Percentiles rank a stretch among this genome's conserved stretches.
phyloP scores from a whole-genome alignment of 2,888 invertebrate species.

The Mayetiola destructor region DNA sequence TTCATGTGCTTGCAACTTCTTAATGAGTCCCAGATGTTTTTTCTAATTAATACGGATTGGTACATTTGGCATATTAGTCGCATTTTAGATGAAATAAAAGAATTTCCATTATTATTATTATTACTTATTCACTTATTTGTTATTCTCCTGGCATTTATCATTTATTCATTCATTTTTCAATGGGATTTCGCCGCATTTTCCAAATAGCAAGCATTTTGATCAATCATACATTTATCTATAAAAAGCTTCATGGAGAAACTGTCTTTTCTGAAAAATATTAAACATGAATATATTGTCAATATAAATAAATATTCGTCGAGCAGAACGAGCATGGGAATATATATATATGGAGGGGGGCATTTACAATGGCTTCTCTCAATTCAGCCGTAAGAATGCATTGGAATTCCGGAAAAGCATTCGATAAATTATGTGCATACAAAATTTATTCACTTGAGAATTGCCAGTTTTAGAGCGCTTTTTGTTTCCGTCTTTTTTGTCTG shows the following conservation, averaged over 20 bases:
- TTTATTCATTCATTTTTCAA: too few species aligned
- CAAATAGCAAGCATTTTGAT: too few species aligned
- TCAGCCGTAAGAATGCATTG: not conserved
- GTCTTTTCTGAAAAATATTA: not conserved
- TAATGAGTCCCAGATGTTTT: too few species aligned
- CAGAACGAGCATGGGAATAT: not conserved
- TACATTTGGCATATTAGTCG: too few species aligned
- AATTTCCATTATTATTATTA: too few species aligned
- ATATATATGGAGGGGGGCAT: not conserved
- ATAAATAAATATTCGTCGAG: not conserved
- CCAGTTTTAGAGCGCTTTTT: not conserved
- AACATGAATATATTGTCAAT: not conserved
- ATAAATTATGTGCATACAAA: constrained; percentile 10
- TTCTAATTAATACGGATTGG: too few species aligned
- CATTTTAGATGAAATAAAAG: too few species aligned
- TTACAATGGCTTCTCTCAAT: not conserved
- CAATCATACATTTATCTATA: too few species aligned
- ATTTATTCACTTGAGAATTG: not conserved
- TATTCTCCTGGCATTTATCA: too few species aligned
- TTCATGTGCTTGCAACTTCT: too few species aligned
- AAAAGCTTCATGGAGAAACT: not conserved
- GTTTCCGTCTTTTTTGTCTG: not conserved
- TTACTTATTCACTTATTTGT: too few species aligned
- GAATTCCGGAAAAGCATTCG: constrained; percentile 4
- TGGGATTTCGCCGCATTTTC: too few species aligned